Base-by-base conservation (phyloP, 1,140 invertebrate genomes). In the Euschistus heros region DNA sequence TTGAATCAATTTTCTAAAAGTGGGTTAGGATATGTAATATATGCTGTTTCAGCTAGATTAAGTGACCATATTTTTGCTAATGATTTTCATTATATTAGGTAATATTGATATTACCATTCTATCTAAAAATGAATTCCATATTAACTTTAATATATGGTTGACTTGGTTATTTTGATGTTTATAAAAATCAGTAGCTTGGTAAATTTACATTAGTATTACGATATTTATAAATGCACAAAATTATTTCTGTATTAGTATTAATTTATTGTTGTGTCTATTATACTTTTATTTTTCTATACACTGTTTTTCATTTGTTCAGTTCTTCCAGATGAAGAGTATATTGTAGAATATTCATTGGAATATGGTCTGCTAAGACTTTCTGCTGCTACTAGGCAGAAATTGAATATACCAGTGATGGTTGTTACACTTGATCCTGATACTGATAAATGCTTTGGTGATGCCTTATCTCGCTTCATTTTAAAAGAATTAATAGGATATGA, bases 321-420 rank as follows among this genome's bases (percentile, higher is more conserved):
- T 44, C 22, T 61, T 22, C 27, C 59, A 37, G 59, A 61, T 17
- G 59, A 61, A 73, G 89, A 94, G 72, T 98, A 97, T 74, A 97
- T 98, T 44, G 88, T 98, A 5, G 97, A 99, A 76, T 99, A 98
- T 81, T 92, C 95, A 2, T 77, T 98, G 66, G 94, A 98, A 75
- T 97, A 98, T 77, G 96, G 97, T 1, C 94, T 97, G 74, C 78
- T 99, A 44, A 82, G 96, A 4, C 77, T 99, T 17, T 92, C 91
- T 14, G 87, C 92, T 0, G 83, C 83, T 27, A 89, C 91, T 0
- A 79, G 94, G 33, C 83, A 89, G 67, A 82, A 84, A 55, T 80
- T 97, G 1, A 92, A 93, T 73, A 94, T 98, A 69, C 92, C 93
- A 26, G 92, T 98, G 0, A 87, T 92, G 77, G 86, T 95, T 27